These are phyloP conservation scores for Cynopterus sphinx DNA, from an alignment of 2,797 vertebrate species.

Conservation along the genomic window DNA sequence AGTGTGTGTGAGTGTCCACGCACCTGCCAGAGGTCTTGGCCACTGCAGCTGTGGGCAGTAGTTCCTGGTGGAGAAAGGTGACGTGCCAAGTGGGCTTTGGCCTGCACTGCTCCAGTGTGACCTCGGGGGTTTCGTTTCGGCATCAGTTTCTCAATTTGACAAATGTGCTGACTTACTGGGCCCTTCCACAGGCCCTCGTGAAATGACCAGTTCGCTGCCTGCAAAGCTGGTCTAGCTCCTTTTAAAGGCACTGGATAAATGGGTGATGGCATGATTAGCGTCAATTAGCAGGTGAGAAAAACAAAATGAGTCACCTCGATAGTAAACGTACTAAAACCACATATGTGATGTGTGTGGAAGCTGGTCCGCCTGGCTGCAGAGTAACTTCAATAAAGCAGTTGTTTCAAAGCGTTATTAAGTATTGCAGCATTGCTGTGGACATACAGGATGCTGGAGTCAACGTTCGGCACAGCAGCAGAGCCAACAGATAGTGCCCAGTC, in stretches of 20 bases:
- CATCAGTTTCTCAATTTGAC: not conserved
- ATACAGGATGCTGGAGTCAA: not conserved
- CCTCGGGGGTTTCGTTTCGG: not conserved
- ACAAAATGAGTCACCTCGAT: not conserved
- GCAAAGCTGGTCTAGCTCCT: not conserved
- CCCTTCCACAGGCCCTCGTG: not conserved
- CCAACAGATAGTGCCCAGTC: rapidly evolving
- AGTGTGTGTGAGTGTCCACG: too few species aligned
- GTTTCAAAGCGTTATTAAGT: not conserved
- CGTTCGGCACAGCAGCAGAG: not conserved
- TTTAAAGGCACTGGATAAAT: not conserved
- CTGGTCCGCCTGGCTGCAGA: rapidly evolving
- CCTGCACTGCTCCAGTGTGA: not conserved
- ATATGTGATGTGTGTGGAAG: not conserved
- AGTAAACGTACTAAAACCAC: not conserved
- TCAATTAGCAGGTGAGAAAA: not conserved
- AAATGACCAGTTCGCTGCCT: not conserved
- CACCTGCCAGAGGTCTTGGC: rapidly evolving
- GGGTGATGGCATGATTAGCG: not conserved
- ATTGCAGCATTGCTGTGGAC: not conserved
- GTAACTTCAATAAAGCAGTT: not conserved
- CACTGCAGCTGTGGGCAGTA: rapidly evolving
- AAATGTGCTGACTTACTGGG: not conserved
- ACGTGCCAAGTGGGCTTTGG: rapidly evolving
- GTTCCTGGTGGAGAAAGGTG: not conserved